Base-by-base conservation (phyloP, 2,113 vertebrate species). In the Onychorhynchus coronatus region DNA sequence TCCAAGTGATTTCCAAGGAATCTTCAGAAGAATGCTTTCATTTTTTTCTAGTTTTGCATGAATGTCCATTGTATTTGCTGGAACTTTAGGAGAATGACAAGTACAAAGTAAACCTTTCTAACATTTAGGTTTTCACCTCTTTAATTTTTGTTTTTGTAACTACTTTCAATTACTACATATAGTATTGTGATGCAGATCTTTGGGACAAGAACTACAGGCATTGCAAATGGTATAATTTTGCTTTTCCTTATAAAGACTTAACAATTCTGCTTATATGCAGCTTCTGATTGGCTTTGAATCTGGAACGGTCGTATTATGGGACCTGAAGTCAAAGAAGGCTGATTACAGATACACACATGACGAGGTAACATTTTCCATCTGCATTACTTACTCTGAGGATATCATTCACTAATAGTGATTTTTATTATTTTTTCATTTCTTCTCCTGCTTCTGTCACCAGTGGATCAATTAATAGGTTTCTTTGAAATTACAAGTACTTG, bases 241-340 rank as follows among this genome's bases (percentile, higher is more conserved):
- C 13, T 87, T 81, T 58, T 76, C 6, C 18, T 52, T 52, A 20
- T 24, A 37, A 75, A 52, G 8, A 93, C 73, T 87, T 97, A 55
- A 58, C 23, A 3, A 76, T 74, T 96, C 35, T 77, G 89, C 85
- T 97, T 92, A 68, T 85, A 97, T 98, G 75, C 98, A 99, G 99
- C 99, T 99, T 91, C 98, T 99, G 98, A 99, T 99, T 99, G 99
- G 99, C 98, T 99, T 98, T 97, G 99, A 99, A 97, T 98, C 99
- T 93, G 99, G 99, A 97, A 99, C 98, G 49, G 99, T 99, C 93
- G 99, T 98, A 67, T 98, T 99, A 93, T 99, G 99, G 99, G 99
- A 99, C 97, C 98, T 99, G 96, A 99, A 99, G 97, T 99, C 98
- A 96, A 99, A 99, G 98, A 99, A 99, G 96, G 99, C 99, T 4